phyloP scores from a whole-genome alignment of 2,113 vertebrate genomes.

The Cygnus buccinator region DNA sequence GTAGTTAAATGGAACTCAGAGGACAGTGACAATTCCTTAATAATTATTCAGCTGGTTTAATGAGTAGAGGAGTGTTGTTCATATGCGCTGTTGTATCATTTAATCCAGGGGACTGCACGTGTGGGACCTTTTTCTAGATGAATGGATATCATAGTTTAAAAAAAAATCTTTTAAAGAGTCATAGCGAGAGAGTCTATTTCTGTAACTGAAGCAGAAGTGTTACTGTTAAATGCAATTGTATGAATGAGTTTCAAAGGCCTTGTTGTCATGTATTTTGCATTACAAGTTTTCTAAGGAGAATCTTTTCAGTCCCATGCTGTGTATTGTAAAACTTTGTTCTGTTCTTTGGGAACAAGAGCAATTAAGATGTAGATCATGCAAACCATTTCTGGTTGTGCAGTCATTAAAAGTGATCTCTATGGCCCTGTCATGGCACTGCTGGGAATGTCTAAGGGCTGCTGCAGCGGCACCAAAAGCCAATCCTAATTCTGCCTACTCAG shows the following conservation, averaged over 20 bases:
- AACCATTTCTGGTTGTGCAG: constrained; percentile 11
- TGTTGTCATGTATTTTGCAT: constrained; percentile 29
- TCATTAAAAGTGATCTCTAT: constrained; percentile 30
- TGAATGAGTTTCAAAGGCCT: constrained; percentile 33
- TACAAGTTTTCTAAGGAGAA: constrained; percentile 19
- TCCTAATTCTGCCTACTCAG: not conserved
- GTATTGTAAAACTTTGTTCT: constrained; percentile 24
- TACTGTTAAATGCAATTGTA: not conserved
- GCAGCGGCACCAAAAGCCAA: not conserved
- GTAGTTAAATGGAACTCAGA: not conserved
- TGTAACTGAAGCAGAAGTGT: not conserved
- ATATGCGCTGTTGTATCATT: not conserved
- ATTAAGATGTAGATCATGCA: constrained; percentile 43
- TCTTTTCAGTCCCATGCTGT: not conserved
- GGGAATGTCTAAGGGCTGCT: constrained; percentile 6
- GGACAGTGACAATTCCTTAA: not conserved
- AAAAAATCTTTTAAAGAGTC: not conserved
- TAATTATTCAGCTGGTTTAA: not conserved
- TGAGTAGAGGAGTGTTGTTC: not conserved
- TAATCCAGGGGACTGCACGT: not conserved
- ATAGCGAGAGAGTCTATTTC: not conserved
- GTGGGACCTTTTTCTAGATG: not conserved
- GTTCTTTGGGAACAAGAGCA: constrained; percentile 25
- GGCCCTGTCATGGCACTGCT: not conserved
- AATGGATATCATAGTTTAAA: not conserved